A percentile compares a stretch with the other conserved stretches of the same genome.
Conservation (phyloP, 2,888 invertebrate species). For the Caenorhabditis zanzibari region DNA sequence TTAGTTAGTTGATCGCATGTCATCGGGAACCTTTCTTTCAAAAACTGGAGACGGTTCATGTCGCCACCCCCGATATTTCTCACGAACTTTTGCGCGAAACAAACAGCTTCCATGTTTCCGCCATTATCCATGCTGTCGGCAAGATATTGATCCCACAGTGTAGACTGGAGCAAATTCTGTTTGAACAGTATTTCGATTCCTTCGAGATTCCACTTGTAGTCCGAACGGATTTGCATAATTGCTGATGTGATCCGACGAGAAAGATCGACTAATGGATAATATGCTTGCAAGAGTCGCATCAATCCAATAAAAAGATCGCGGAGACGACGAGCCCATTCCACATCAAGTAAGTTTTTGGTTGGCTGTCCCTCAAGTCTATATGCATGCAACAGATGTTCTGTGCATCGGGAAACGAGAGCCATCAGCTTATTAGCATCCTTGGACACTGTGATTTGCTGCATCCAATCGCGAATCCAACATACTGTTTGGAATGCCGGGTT, state of each 20-base stretch:
- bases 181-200: conserved; percentile 93
- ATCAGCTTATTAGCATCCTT: conserved; percentile 61
- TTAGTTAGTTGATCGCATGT: conserved; percentile 73
- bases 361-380: conserved; percentile 62
- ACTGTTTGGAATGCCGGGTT: conserved; percentile 72
- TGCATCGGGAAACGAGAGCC: conserved; percentile 67
- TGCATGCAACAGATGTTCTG: conserved; percentile 75
- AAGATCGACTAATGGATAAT: conserved; percentile 64
- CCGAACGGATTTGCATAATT: conserved; percentile 71
- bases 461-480: conserved; percentile 68
- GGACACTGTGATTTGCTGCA: conserved; percentile 63
- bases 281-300: conserved; percentile 65
- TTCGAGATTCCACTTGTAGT: conserved; percentile 86
- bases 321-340: conserved; percentile 75
- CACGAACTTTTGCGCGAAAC: conserved; percentile 89
- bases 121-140: conserved; percentile 92
- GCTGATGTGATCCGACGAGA: conserved; percentile 69
- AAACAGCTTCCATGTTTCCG: conserved; percentile 87
- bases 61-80: conserved; percentile 65
- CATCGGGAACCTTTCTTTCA: conserved; percentile 69
- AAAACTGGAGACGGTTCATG: conserved; percentile 23
- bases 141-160: conserved; percentile 90
- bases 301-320: conserved; percentile 75
- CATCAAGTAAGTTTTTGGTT: conserved; percentile 60
- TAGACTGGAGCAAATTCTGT: conserved; percentile 89